Evolutionary conservation across 2,797 vertebrate genomes (phyloP).

Genomic region (Artibeus lituratus): DNA sequence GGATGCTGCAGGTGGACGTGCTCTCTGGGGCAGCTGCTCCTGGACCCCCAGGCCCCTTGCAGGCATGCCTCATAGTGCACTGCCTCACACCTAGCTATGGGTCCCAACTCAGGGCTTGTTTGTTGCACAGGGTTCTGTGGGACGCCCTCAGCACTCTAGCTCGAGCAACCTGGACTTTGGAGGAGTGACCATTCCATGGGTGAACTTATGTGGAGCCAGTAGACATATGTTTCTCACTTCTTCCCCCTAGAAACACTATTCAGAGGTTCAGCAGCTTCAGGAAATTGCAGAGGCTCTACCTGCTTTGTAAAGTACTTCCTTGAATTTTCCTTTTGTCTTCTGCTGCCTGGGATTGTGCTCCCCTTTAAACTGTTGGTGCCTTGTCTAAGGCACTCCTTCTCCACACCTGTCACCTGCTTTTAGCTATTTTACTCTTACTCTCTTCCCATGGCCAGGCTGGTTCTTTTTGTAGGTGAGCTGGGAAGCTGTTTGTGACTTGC

Average conservation of each 20-base stretch:
- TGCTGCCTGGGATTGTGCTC: neutral
- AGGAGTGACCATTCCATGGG: too few species aligned
- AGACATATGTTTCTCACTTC: neutral
- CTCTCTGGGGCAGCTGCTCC: neutral
- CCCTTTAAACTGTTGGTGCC: accelerated
- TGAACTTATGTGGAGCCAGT: neutral
- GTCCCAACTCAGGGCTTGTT: neutral
- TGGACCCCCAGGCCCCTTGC: too few species aligned
- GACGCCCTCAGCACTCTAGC: accelerated
- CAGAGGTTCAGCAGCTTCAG: neutral
- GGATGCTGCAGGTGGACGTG: accelerated
- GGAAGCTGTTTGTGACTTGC: neutral
- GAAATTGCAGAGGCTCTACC: accelerated
- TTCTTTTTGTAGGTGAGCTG: neutral
- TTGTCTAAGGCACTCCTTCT: neutral
- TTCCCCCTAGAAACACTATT: neutral
- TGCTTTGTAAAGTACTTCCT: neutral
- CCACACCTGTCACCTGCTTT: neutral
- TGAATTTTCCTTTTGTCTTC: neutral
- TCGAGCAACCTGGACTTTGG: accelerated
- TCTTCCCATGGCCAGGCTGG: accelerated
- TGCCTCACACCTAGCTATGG: accelerated
- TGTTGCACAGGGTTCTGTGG: neutral
- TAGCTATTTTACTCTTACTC: neutral
- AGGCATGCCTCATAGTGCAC: neutral